These are phyloP conservation scores for Dasyurus viverrinus DNA, from an alignment of 2,113 vertebrate genomes.

Conservation along the genomic window DNA sequence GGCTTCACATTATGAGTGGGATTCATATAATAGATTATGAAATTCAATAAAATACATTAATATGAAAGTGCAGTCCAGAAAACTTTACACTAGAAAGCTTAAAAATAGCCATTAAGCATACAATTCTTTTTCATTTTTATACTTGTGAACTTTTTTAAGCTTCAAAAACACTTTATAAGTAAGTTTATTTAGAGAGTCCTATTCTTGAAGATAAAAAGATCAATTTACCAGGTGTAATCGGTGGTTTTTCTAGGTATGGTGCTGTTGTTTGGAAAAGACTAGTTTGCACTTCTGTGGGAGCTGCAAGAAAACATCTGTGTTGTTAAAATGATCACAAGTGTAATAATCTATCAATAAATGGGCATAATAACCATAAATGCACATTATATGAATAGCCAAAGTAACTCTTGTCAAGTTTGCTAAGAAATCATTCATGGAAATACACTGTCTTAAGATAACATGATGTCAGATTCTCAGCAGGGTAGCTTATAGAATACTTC, in stretches of 20 bases:
- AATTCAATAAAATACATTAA: conserved; percentile 27
- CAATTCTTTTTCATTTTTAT: neutral
- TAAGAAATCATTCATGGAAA: conserved; percentile 15
- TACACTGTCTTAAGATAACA: neutral
- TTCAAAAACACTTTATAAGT: neutral
- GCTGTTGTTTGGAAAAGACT: conserved; percentile 65
- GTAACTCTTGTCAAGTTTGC: neutral
- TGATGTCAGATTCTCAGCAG: neutral
- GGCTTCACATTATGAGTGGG: neutral
- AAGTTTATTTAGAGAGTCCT: neutral
- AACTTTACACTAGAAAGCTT: neutral
- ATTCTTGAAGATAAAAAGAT: conserved; percentile 39
- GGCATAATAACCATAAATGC: neutral
- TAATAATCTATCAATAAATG: neutral
- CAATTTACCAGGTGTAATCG: conserved; percentile 71
- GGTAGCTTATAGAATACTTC: neutral
- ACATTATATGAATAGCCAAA: neutral
- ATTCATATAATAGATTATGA: neutral
- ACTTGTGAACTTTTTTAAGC: conserved; percentile 6
- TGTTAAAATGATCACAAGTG: conserved; percentile 16
- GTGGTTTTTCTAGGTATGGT: conserved; percentile 62
- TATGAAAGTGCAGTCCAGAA: neutral
- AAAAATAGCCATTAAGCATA: neutral
- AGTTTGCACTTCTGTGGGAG: conserved; percentile 7
- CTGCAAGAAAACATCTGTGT: conserved; percentile 44